Evolutionary conservation across 2,888 invertebrate species (phyloP).

Genomic region (Spilosoma lubricipeda): DNA sequence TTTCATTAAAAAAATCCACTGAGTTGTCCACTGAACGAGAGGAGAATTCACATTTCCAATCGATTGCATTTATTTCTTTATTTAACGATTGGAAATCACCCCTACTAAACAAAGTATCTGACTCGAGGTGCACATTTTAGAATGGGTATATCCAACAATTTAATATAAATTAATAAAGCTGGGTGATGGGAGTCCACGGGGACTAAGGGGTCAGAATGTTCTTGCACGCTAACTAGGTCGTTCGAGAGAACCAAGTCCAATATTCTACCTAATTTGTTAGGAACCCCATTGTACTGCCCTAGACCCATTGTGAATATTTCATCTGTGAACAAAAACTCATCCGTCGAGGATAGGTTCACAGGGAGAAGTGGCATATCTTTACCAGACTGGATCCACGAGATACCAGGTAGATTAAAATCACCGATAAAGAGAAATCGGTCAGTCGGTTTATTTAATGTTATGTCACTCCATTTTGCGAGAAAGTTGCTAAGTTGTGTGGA

Average conservation of each 20-base stretch:
- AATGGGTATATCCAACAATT: background rate
- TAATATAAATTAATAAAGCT: background rate
- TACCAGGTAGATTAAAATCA: too few species aligned
- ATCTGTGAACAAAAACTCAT: background rate
- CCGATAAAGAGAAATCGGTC: background rate
- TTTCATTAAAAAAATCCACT: too few species aligned
- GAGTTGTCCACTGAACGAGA: too few species aligned
- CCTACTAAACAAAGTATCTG: too few species aligned
- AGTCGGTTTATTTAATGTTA: background rate
- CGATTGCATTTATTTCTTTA: too few species aligned
- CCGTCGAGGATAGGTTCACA: background rate
- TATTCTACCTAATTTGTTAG: background rate
- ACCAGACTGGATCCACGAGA: too few species aligned
- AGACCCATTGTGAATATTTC: too few species aligned
- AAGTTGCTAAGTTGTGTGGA: too few species aligned
- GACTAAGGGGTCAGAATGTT: background rate
- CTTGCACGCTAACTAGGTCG: background rate
- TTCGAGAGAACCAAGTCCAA: background rate
- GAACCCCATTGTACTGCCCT: background rate
- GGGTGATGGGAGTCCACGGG: background rate
- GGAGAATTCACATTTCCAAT: too few species aligned
- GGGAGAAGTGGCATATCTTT: background rate
- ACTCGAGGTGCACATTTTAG: too few species aligned
- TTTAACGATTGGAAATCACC: too few species aligned
- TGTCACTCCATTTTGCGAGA: too few species aligned